These are phyloP conservation scores for Penaeus vannamei DNA, from an alignment of 1,140 invertebrate species.

Conservation along the genomic window DNA sequence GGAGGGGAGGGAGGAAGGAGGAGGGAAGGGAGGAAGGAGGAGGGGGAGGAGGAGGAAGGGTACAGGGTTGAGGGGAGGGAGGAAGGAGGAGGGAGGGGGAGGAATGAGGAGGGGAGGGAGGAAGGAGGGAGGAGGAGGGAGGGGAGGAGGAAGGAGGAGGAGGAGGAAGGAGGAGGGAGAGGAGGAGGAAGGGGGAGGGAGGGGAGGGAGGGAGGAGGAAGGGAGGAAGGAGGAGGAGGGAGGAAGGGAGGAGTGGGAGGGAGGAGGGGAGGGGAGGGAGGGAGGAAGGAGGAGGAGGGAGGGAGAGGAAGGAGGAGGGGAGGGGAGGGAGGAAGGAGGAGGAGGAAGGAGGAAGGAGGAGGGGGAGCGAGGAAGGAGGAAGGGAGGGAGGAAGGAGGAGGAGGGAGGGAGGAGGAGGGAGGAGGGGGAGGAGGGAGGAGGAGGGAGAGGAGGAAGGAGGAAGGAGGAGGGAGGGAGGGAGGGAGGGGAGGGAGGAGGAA, in stretches of 20 bases:
- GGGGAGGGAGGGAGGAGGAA: background rate
- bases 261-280: no score
- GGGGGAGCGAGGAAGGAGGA: background rate
- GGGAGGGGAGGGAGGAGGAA: no score
- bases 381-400: background rate
- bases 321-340: background rate
- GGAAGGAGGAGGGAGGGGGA: no score
- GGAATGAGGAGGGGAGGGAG: no score
- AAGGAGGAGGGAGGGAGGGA: no score
- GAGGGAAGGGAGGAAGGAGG: background rate
- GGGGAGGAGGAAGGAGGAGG: background rate
- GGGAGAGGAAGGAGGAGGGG: no score
- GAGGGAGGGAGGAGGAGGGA: background rate
- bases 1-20: background rate
- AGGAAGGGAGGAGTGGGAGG: background rate
- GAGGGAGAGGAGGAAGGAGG: background rate
- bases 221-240: background rate
- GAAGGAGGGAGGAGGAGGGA: no score
- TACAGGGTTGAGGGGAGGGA: no score
- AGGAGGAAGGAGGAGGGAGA: background rate
- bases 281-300: constrained; percentile 2
- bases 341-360: background rate
- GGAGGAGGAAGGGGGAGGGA: no score
- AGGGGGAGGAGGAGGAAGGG: background rate
- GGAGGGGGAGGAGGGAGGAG: background rate